phyloP scores from a whole-genome alignment of 2,113 vertebrate genomes.

The Heterocephalus glaber region DNA sequence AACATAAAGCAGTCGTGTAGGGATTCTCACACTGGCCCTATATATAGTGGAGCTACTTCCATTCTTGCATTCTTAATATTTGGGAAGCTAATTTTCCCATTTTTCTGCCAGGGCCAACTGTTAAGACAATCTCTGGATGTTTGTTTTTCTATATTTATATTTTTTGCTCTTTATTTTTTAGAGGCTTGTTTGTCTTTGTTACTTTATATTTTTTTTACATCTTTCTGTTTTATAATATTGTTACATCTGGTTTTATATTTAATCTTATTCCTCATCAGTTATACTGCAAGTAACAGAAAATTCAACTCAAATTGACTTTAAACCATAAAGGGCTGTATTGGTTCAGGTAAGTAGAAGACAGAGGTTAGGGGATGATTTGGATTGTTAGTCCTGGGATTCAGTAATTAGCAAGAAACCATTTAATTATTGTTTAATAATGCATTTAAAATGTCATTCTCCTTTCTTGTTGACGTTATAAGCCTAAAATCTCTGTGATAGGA shows the following conservation, averaged over 20 bases:
- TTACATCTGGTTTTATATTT: conserved; percentile 15
- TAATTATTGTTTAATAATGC: background rate
- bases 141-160: background rate
- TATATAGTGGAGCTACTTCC: background rate
- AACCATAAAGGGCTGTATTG: background rate
- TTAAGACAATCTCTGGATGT: background rate
- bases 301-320: background rate
- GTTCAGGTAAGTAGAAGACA: background rate
- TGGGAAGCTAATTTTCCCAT: background rate
- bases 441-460: background rate
- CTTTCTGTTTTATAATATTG: background rate
- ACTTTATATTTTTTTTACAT: background rate
- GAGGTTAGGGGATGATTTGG: background rate
- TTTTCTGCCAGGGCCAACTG: background rate
- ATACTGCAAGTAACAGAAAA: conserved; percentile 14
- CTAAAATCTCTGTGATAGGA: background rate
- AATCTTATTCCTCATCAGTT: background rate
- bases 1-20: background rate
- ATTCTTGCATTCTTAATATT: background rate
- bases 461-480: background rate
- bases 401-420: background rate
- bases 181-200: background rate
- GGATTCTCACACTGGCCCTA: background rate
- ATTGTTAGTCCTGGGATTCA: background rate
- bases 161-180: background rate